A percentile compares a stretch with the other conserved stretches of the same genome.
These are phyloP conservation scores for Sebastiscus albofasciatus DNA, from an alignment of 2,797 vertebrate genomes.

Conservation along the genomic window DNA sequence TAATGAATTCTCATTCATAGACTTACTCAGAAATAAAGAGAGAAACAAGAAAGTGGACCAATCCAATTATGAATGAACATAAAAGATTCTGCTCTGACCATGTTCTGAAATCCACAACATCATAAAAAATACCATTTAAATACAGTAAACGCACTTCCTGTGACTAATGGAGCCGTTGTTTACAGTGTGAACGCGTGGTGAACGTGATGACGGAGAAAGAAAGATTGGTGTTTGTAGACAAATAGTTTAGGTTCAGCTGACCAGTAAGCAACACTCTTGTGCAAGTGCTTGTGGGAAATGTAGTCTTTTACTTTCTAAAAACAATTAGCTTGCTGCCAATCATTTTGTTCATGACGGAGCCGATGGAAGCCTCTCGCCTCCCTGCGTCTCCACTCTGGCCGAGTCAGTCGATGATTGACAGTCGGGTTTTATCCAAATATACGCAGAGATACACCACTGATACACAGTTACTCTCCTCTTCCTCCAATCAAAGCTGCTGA, in stretches of 20 bases:
- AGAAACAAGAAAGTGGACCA: neutral
- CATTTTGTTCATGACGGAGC: slow-evolving; percentile 47
- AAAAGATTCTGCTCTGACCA: too few species aligned
- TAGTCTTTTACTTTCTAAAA: neutral
- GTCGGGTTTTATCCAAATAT: neutral
- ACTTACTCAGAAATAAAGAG: neutral
- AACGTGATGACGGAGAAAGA: neutral
- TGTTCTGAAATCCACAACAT: too few species aligned
- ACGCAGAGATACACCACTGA: neutral
- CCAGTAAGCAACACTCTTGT: neutral
- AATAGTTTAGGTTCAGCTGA: neutral
- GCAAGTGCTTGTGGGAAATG: neutral
- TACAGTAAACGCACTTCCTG: neutral
- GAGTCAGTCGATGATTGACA: slow-evolving; percentile 56
- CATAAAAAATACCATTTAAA: neutral
- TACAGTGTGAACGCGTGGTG: neutral
- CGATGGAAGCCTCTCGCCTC: slow-evolving; percentile 60
- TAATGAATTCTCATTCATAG: neutral
- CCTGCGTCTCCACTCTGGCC: slow-evolving; percentile 56
- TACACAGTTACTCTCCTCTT: slow-evolving; percentile 20
- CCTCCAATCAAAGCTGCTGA: slow-evolving; percentile 75
- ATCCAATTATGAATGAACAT: too few species aligned
- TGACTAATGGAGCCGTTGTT: neutral
- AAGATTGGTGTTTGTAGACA: neutral
- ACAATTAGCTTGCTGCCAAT: slow-evolving; percentile 42